Conservation (phyloP, 2,797 vertebrate species). For the Notolabrus celidotus region DNA sequence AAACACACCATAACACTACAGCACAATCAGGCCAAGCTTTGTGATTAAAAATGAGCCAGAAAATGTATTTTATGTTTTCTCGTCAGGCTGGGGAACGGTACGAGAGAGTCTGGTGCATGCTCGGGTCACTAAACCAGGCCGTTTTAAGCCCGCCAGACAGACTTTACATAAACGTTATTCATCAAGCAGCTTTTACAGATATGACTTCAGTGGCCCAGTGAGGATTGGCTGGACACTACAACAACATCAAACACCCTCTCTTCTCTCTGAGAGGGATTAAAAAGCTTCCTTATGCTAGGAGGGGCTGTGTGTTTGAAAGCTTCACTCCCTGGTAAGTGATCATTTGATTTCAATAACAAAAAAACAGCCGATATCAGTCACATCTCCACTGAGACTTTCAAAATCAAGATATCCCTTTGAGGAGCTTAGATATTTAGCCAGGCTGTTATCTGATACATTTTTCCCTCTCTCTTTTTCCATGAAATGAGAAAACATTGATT, state of each 20-base stretch:
- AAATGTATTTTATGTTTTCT: constrained; percentile 57
- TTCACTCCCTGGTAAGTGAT: constrained; percentile 12
- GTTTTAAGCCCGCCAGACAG: constrained; percentile 38
- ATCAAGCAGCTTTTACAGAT: constrained; percentile 62
- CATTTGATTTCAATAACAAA: constrained; percentile 51
- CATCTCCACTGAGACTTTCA: constrained; percentile 14
- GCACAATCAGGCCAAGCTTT: constrained; percentile 54
- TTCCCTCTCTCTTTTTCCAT: not conserved
- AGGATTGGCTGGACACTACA: constrained; percentile 55
- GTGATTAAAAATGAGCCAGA: constrained; percentile 50
- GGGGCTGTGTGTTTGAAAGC: constrained; percentile 33
- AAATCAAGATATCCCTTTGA: constrained; percentile 37
- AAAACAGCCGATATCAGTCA: constrained; percentile 26
- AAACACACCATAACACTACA: constrained; percentile 33
- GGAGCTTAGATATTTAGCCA: constrained; percentile 13
- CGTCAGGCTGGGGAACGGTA: constrained; percentile 47
- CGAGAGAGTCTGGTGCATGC: constrained; percentile 25
- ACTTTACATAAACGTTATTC: constrained; percentile 60
- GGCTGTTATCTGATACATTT: constrained; percentile 25
- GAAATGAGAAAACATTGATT: constrained; percentile 62
- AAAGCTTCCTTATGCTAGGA: constrained; percentile 13
- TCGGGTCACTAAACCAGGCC: constrained; percentile 46
- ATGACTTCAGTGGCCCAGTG: constrained; percentile 51
- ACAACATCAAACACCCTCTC: constrained; percentile 56
- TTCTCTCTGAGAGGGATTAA: constrained; percentile 46